phyloP scores from a whole-genome alignment of 2,888 invertebrate genomes.

The Pyrocoelia pectoralis region DNA sequence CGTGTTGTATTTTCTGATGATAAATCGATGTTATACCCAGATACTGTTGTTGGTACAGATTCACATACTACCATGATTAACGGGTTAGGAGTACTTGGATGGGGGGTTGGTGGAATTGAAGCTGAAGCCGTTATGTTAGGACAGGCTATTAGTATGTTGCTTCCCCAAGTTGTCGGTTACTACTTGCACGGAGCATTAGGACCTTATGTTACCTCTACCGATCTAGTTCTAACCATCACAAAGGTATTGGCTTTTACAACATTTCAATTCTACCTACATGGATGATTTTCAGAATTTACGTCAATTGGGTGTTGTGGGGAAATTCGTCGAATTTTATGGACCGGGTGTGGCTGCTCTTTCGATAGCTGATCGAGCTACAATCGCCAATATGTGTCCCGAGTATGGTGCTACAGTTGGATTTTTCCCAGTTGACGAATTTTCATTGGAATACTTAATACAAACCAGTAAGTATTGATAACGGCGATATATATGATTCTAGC shows the following conservation, averaged over 20 bases:
- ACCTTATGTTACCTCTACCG: slow-evolving; percentile 91
- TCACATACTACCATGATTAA: slow-evolving; percentile 99
- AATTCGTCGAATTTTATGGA: slow-evolving; percentile 99
- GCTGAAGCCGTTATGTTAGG: slow-evolving; percentile 99
- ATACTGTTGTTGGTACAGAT: slow-evolving; percentile 93
- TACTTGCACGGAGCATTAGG: slow-evolving; percentile 82
- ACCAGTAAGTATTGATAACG: slow-evolving; percentile 73
- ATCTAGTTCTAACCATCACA: slow-evolving; percentile 95
- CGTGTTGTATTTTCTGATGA: slow-evolving; percentile 84
- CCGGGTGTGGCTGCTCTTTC: slow-evolving; percentile 90
- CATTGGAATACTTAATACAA: slow-evolving; percentile 84
- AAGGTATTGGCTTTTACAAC: slow-evolving; percentile 70
- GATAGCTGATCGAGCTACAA: slow-evolving; percentile 96
- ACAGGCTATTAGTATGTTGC: slow-evolving; percentile 94
- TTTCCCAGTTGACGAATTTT: slow-evolving; percentile 88
- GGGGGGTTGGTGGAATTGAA: slow-evolving; percentile 97
- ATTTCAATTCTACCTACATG: background rate
- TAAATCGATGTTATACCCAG: slow-evolving; percentile 70
- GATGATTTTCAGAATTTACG: slow-evolving; percentile 69
- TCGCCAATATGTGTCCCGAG: slow-evolving; percentile 99
- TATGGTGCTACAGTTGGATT: slow-evolving; percentile 97
- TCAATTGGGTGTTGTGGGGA: slow-evolving; percentile 94
- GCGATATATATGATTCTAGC: too few species aligned
- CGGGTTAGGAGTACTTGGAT: slow-evolving; percentile 94
- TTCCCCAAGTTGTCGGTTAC: slow-evolving; percentile 97